Base-by-base conservation (phyloP, 2,797 vertebrate species). In the Parambassis ranga region DNA sequence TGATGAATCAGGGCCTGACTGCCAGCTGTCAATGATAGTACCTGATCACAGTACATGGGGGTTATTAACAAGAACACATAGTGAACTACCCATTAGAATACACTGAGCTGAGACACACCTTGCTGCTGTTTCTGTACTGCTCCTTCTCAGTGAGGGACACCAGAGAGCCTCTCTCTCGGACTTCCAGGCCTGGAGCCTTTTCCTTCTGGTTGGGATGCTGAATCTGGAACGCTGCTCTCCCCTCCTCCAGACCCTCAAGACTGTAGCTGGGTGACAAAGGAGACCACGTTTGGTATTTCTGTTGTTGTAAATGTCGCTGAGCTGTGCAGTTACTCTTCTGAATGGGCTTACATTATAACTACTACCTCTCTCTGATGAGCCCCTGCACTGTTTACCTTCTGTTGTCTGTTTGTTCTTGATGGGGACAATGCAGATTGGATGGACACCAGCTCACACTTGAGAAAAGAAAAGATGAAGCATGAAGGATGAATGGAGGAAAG, bases 111-210 rank as follows among this genome's bases (percentile, higher is more conserved):
- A n/a, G 33, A 49, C 66, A 47, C 27, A 96, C 95, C 94, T 94
- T 87, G 79, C 89, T 72, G 18, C 81, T 82, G 6, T 94, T 92
- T 18, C 90, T 92, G 24, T 94, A 93, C 36, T 92, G 90, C 36
- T 94, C 92, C 63, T 96, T 95, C 87, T 97, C 95, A 0, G 91
- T 91, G 32, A 96, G 92, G 0, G 95, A 95, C 28, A 94, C 86
- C 35, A 95, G 75, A 0, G 95, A 96, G n/a, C 89, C 92, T 30
- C 64, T 90, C 1, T 91, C 89, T 16, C 94, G 92, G 46, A 82
- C 88, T n/a, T 83, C 91, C 62, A 81, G 28, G 1, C 77, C 77
- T 6, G 87, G 2, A 1, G 16, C 10, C 58, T 31, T 23, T 5
- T 39, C 83, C 5, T 92, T 92, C 51, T 81, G 87, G 18, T 81